Conservation (phyloP, 30 jellyfish, hydroid and myxozoan species). For the Catostylus mosaicus region DNA sequence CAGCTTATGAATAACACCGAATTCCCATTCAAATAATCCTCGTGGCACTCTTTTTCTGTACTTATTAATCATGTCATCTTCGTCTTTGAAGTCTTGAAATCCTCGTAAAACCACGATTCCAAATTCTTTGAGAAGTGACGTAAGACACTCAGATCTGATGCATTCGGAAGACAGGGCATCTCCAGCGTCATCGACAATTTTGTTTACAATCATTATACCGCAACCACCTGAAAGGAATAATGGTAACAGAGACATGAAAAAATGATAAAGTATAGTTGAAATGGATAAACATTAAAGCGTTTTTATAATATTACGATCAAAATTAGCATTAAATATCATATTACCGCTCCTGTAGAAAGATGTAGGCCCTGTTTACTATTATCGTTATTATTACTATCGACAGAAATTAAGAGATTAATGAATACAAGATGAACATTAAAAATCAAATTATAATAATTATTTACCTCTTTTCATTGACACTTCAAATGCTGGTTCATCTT, state of each 20-base stretch:
- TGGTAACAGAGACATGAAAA: too few species aligned
- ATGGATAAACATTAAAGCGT: too few species aligned
- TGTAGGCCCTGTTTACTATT: too few species aligned
- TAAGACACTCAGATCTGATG: slow-evolving; percentile 12
- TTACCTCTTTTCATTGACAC: slow-evolving; percentile 20
- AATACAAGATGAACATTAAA: too few species aligned
- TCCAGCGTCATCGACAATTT: slow-evolving; percentile 7
- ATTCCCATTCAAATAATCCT: slow-evolving; percentile 52
- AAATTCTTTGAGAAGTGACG: slow-evolving; percentile 37
- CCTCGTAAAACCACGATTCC: slow-evolving; percentile 71
- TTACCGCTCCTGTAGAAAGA: too few species aligned
- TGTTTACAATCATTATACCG: background rate
- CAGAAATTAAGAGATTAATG: too few species aligned
- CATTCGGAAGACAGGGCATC: slow-evolving; percentile 5
- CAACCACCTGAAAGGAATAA: too few species aligned
- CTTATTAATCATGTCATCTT: background rate
- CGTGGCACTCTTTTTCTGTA: slow-evolving; percentile 13
- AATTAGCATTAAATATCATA: too few species aligned
- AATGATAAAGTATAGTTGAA: too few species aligned
- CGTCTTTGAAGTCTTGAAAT: slow-evolving; percentile 37
- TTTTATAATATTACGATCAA: too few species aligned
- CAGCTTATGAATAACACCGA: slow-evolving; percentile 49
- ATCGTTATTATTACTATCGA: too few species aligned
- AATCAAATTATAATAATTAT: too few species aligned
- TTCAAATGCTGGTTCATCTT: background rate